Percentiles rank a stretch among this genome's conserved stretches.
phyloP scores from a whole-genome alignment of 2,113 vertebrate species.

The Hylia prasina region DNA sequence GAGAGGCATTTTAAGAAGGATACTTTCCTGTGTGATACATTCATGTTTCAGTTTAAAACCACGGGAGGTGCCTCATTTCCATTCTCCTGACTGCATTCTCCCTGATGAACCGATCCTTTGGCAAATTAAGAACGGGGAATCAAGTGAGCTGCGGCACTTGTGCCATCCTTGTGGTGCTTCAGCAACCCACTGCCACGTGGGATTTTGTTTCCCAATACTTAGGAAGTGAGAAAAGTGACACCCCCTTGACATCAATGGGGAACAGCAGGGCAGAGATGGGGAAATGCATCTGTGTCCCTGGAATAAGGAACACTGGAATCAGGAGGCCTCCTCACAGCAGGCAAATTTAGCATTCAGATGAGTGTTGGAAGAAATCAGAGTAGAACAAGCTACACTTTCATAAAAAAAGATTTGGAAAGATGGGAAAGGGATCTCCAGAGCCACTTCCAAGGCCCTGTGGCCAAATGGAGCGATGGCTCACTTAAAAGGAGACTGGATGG shows the following conservation, averaged over 20 bases:
- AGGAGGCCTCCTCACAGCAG: not conserved
- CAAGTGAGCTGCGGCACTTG: not conserved
- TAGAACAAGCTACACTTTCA: not conserved
- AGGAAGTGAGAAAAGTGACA: not conserved
- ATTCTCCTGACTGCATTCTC: not conserved
- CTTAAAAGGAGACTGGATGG: not conserved
- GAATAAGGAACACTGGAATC: not conserved
- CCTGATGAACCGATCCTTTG: not conserved
- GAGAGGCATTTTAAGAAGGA: not conserved
- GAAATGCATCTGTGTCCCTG: rapidly evolving
- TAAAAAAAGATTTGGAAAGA: not conserved
- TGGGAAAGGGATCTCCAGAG: not conserved
- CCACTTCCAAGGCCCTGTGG: not conserved
- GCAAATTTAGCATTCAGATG: not conserved
- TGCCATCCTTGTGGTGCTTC: not conserved
- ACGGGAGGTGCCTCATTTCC: not conserved
- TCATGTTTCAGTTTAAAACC: not conserved
- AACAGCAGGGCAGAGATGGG: not conserved
- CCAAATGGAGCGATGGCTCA: not conserved
- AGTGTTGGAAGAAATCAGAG: not conserved
- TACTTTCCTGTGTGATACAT: not conserved
- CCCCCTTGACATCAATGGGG: not conserved
- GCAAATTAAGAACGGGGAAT: not conserved
- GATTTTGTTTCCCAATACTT: not conserved
- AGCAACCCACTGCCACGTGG: not conserved